Evolutionary conservation across 2,888 invertebrate genomes (phyloP).

Genomic region (Apantesis nais): DNA sequence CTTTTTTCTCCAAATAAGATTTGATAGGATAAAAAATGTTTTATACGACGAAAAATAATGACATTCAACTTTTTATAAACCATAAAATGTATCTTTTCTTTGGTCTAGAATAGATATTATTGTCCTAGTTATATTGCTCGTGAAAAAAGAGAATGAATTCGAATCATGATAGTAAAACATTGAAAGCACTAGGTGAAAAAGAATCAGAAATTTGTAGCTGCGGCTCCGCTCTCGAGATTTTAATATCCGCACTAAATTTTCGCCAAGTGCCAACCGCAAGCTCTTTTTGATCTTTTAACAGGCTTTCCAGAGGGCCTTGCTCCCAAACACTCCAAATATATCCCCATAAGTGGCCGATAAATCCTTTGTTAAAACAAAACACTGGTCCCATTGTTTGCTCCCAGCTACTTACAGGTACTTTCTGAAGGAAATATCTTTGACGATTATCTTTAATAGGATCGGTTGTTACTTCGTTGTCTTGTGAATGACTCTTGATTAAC

Average conservation of each 20-base stretch:
- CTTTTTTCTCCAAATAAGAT: not conserved
- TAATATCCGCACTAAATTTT: slow-evolving; percentile 27
- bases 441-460: slow-evolving; percentile 59
- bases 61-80: not conserved
- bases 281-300: slow-evolving; percentile 47
- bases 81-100: too few species aligned
- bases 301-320: slow-evolving; percentile 36
- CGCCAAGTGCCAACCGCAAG: slow-evolving; percentile 24
- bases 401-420: slow-evolving; percentile 29
- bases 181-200: not conserved
- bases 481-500: slow-evolving; percentile 48
- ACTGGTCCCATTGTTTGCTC: slow-evolving; percentile 41
- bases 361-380: slow-evolving; percentile 53
- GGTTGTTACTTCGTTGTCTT: slow-evolving; percentile 41
- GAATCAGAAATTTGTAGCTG: not conserved
- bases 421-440: slow-evolving; percentile 36
- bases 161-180: not conserved
- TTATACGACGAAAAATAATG: too few species aligned
- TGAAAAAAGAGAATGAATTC: not conserved
- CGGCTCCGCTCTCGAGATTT: slow-evolving; percentile 16
- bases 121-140: not conserved
- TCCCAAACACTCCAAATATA: slow-evolving; percentile 34
- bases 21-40: not conserved
- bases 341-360: slow-evolving; percentile 48
- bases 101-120: not conserved